Evolutionary conservation across 2,888 invertebrate genomes (phyloP), one percentile per base, ranked within the genome.

Genomic region (Emmelina monodactyla): DNA sequence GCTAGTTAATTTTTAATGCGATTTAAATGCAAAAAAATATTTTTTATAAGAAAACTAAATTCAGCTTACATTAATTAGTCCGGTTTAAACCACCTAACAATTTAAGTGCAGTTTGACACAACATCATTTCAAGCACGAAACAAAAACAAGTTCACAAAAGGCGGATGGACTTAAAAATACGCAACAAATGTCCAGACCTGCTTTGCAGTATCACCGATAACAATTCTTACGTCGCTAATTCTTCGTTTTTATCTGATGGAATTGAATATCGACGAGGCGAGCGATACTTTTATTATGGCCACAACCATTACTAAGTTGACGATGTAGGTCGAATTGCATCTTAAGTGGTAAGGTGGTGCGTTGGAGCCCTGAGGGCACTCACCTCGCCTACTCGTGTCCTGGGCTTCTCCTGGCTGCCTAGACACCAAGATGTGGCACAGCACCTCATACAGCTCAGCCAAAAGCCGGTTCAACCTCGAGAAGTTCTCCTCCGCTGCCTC

Each of bases 311-410:
- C 73, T 47, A 79, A 63, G 62, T 79, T 78, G 60, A 79, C 79
- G 65, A 79, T 79, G 78, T 79, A 76, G 70, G 78, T 79, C 78
- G 79, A 78, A 78, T 79, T 79, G 79, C 79, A 78, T 76, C 79
- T 79, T 76, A 79, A 78, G 69, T 78, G 68, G 70, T 73, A 73
- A 66, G 76, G 79, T 78, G 79, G 78, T 68, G 73, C 61, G 63
- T 63, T 70, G 62, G 67, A 64, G 59, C 68, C 75, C 48, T 69
- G 71, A 58, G 76, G 76, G 64, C 78, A 79, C 79, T 78, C 78
- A 78, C 79, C 78, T 79, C 78, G 73, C 58, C 73, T 66, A 55
- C 56, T 62, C 45, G 75, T 75, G 62, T 71, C 75, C 57, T 53
- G 62, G 58, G 76, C 76, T 61, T 63, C 70, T 50, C 71, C 75